These are phyloP conservation scores for Hanleya hanleyi DNA, from an alignment of 2,888 invertebrate genomes.

Conservation along the genomic window DNA sequence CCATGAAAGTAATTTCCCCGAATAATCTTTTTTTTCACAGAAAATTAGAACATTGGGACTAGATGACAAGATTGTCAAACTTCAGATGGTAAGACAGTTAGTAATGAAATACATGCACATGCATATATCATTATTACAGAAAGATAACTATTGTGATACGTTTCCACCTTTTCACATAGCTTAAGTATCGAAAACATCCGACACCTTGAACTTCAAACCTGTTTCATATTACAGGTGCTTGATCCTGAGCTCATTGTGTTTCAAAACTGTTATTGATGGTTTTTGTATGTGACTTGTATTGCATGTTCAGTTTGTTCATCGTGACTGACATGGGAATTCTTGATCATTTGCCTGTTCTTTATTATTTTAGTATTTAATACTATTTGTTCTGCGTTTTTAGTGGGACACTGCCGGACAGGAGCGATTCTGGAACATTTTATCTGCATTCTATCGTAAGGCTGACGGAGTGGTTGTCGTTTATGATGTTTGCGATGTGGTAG, in stretches of 20 bases:
- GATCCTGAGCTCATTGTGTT: no score
- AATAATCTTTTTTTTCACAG: not conserved
- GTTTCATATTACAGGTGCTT: no score
- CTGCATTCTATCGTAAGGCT: constrained; percentile 79
- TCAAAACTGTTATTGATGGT: not conserved
- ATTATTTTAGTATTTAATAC: no score
- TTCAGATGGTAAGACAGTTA: constrained; percentile 4
- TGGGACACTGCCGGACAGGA: constrained; percentile 78
- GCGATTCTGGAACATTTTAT: constrained; percentile 89
- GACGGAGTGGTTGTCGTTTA: constrained; percentile 3
- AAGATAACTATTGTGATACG: no score
- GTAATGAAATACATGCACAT: not conserved
- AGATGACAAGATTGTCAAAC: not conserved
- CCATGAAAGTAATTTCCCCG: no score
- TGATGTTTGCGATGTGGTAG: constrained; percentile 2
- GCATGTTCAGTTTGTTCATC: no score
- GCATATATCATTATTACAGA: no score
- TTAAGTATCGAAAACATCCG: no score
- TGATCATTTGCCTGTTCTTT: no score
- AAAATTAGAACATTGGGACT: not conserved
- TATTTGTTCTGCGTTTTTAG: not conserved
- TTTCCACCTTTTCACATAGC: no score
- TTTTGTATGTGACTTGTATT: not conserved
- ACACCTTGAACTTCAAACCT: no score
- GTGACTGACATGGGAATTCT: not conserved